Base-by-base conservation (phyloP, 1,140 invertebrate species). In the Euwallacea fornicatus region DNA sequence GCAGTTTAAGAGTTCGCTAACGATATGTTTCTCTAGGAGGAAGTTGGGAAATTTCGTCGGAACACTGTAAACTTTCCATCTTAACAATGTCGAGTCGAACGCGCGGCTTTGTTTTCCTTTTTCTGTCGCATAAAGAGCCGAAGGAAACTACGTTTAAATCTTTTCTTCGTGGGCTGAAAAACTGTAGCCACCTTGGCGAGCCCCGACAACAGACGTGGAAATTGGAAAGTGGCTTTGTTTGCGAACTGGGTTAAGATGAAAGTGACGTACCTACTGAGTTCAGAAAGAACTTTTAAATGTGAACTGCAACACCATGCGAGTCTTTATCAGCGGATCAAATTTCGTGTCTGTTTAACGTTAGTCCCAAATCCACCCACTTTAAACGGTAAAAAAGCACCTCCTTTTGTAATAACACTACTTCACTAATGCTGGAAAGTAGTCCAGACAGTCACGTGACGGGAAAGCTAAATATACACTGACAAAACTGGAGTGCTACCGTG, bases 391-490 rank as follows among this genome's bases (percentile, higher is more conserved):
- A n/a, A 10, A 16, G 53, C 53, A 33, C 21, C 21, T 33, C 21
- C 21, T 33, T 33, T 33, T 33, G 21, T 33, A 33, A 33, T 33
- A 33, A 4, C 21, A 33, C 21, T 33, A 33, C 21, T 33, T 33
- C 21, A 33, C 21, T 33, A 33, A 33, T 33, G 21, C 21, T 33
- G 21, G 21, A 33, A 66, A 66, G 1, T 43, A 50, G n/a, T 67
- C 50, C 44, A 67, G 55, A 67, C 55, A 8, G 15, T 67, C 66
- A 67, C 55, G 66, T 67, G 66, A 67, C 42, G 42, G 54, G 41
- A 46, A 59, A 59, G 66, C 66, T 67, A 67, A 67, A 67, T 67
- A 59, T 67, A 67, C 43, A 21, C 16, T n/a, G 21, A 33, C 21
- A 33, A 33, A 33, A 33, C 21, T 33, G 21, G 21, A 50, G 47